Evolutionary conservation across 2,113 vertebrate species (phyloP).

Genomic region (Gadus macrocephalus): DNA sequence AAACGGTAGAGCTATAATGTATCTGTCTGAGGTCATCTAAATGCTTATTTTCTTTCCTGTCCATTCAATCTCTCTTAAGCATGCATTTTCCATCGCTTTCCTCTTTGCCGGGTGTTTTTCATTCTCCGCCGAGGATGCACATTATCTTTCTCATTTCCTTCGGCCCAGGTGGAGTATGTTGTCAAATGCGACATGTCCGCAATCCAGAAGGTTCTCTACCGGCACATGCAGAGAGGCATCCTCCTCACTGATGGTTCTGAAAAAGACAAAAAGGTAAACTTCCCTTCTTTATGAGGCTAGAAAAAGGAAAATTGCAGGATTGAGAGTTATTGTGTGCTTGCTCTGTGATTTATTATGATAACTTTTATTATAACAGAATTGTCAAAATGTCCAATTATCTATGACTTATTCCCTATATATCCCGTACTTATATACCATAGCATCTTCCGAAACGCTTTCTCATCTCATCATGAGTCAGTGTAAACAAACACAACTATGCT

Average conservation of each 20-base stretch:
- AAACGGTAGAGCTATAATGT: not conserved
- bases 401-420: too few species aligned
- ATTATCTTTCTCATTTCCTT: not conserved
- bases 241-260: conserved; percentile 98
- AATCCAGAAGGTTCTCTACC: conserved; percentile 95
- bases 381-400: too few species aligned
- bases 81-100: not conserved
- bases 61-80: not conserved
- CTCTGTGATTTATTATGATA: too few species aligned
- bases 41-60: not conserved
- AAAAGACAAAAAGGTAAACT: conserved; percentile 94
- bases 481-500: too few species aligned
- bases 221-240: conserved; percentile 98
- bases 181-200: conserved; percentile 99
- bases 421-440: too few species aligned
- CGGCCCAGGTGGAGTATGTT: conserved; percentile 90
- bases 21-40: not conserved
- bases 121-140: not conserved
- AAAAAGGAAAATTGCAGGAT: too few species aligned
- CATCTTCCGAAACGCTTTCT: too few species aligned
- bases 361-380: too few species aligned
- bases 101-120: not conserved
- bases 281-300: too few species aligned
- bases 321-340: too few species aligned
- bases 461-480: too few species aligned